Conservation (phyloP, 2,113 vertebrate genomes). For the Edolisoma coerulescens region DNA sequence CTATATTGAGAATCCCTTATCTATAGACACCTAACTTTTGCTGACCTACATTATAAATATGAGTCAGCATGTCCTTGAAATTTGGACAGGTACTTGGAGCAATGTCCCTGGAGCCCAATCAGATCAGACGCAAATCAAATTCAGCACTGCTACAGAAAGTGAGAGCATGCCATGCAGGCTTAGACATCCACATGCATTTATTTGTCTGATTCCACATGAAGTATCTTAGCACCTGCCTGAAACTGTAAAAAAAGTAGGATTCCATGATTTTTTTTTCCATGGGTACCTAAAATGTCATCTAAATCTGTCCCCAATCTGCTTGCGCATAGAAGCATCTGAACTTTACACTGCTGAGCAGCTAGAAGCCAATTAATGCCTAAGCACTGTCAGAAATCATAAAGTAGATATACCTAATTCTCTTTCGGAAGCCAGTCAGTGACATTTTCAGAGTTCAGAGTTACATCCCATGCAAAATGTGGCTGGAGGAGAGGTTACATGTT, state of each 20-base stretch:
- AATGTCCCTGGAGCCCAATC: neutral
- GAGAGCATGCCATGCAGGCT: neutral
- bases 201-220: neutral
- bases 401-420: neutral
- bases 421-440: neutral
- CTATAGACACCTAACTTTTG: neutral
- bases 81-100: neutral
- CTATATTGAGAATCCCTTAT: neutral
- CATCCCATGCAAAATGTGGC: neutral
- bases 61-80: neutral
- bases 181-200: neutral
- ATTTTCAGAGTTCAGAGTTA: conserved; percentile 32
- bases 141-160: neutral
- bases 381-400: conserved; percentile 27
- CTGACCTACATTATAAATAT: neutral
- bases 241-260: neutral
- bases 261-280: neutral
- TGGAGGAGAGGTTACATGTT: neutral
- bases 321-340: neutral
- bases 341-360: neutral
- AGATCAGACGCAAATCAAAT: neutral
- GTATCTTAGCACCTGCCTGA: neutral
- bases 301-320: neutral
- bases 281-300: neutral
- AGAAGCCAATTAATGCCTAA: conserved; percentile 33